Base-by-base conservation (phyloP, 53 echinoderm and acorn worm genomes). In the Stichopus horrens region DNA sequence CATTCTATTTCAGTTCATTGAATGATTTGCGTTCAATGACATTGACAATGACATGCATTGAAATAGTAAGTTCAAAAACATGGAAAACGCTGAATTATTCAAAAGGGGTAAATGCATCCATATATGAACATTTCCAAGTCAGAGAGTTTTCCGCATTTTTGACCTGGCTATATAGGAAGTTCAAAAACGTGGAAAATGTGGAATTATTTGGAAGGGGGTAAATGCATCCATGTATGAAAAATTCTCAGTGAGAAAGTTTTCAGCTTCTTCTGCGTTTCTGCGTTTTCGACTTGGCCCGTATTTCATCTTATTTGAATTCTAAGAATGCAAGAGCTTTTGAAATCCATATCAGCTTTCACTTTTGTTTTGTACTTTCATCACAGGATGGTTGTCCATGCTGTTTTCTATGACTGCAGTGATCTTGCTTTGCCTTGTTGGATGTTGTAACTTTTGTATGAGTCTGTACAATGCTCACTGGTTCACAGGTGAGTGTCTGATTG, bases 331-430 rank as follows among this genome's bases (percentile, higher is more conserved):
- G 37, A 37, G 37, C 37, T 37, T 37, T 37, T 37, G 37, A 37
- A 37, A 37, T 37, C 2, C 37, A 37, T 37, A 13, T 4, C 8
- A 21, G 8, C 7, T 18, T 55, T 52, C 7, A 75, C 7, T 56
- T 77, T 14, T 54, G n/a, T 56, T 21, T 19, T 14, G 19, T 77
- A 21, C 16, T 91, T 91, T 16, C 52, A 23, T 87, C 67, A 56
- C 90, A 96, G 96, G 90, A 66, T 96, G 92, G 91, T 68, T 96
- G 20, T 54, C 18, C 52, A 67, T 83, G 0, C 23, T 83, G 9
- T 88, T 94, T 21, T 96, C 96, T 53, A 8, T 83, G 22, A 75
- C 91, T 23, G 79, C 89, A 5, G 7, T 96, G 18, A 79, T 83
- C 37, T 88, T 68, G 16, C 76, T 88, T 37, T 57, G 58, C 37